Evolutionary conservation across 2,888 invertebrate species (phyloP), one percentile per base, ranked within the genome.

Genomic region (Heliconius cydno): DNA sequence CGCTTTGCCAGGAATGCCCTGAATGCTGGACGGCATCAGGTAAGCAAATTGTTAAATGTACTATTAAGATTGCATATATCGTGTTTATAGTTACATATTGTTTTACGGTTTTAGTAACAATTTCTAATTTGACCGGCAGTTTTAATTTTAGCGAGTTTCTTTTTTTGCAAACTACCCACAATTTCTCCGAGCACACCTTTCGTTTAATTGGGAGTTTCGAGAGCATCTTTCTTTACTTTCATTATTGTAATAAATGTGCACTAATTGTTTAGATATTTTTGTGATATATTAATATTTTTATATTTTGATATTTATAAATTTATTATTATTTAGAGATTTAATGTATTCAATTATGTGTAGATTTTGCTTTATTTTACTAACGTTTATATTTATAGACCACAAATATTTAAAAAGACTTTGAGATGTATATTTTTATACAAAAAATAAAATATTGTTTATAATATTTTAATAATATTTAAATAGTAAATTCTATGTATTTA

Each of bases 21-120:
- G 96, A 96, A 85, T 96, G 96, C 90, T 96, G 96, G 96, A 96
- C 96, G 57, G 87, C 92, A 52, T 93, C 96, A 93, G 96, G 96
- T 96, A 87, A 95, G 95, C 10, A 3, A 3, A n/a, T 87, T 87
- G 3, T 5, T 15, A 15, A 38, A 60, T 73, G n/a, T 34, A 89
- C 85, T 88, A 86, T 79, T 25, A 1, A 25, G 3, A 65, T 65
- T 28, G 7, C 25, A n/a, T 38, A 9, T 70, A 52, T 52, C 9
- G 52, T 19, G 22, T 46, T 15, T 25, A 13, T 25, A 25, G 15
- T 41, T 7, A 38, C 41, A 7, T 25, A 7, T 41, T 70, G 68
- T 60, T 60, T 60, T 57, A 41, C 5, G 7, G 10, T 76, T 76
- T 67, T 79, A 68, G 41, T 77, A 80, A 76, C 70, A 60, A 77